These are phyloP conservation scores for Heterocephalus glaber DNA, from an alignment of 2,113 vertebrate species.

Conservation along the genomic window DNA sequence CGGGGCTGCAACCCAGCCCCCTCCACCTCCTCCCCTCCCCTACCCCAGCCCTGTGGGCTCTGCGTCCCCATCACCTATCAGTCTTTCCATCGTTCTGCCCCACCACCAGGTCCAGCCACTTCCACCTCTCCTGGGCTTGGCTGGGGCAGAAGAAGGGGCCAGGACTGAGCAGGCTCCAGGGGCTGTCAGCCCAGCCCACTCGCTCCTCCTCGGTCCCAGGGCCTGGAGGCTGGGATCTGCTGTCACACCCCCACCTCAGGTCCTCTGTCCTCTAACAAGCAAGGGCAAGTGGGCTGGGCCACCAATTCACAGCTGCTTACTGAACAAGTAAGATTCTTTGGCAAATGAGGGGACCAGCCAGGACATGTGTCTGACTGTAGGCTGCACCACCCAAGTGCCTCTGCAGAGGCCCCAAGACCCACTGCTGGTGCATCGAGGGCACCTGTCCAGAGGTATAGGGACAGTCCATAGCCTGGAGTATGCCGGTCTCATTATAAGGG, in stretches of 20 bases:
- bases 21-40: too few species aligned
- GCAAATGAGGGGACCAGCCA: neutral
- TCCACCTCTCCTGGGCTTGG: neutral
- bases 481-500: fast-evolving
- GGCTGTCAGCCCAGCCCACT: fast-evolving
- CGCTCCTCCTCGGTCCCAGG: neutral
- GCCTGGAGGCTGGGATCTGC: neutral
- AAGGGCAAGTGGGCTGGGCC: neutral
- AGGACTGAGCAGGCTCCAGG: neutral
- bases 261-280: neutral
- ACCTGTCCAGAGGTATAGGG: fast-evolving
- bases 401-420: fast-evolving
- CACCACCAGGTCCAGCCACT: neutral
- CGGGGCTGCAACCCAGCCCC: neutral
- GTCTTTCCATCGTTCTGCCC: neutral
- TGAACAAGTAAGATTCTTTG: neutral
- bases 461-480: too few species aligned
- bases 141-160: neutral
- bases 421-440: fast-evolving
- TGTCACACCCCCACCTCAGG: neutral
- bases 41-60: neutral
- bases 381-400: fast-evolving
- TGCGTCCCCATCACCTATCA: neutral
- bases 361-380: neutral
- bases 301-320: neutral